phyloP scores from a whole-genome alignment of 64 coral and sea anemone species.

The Acropora yongei region DNA sequence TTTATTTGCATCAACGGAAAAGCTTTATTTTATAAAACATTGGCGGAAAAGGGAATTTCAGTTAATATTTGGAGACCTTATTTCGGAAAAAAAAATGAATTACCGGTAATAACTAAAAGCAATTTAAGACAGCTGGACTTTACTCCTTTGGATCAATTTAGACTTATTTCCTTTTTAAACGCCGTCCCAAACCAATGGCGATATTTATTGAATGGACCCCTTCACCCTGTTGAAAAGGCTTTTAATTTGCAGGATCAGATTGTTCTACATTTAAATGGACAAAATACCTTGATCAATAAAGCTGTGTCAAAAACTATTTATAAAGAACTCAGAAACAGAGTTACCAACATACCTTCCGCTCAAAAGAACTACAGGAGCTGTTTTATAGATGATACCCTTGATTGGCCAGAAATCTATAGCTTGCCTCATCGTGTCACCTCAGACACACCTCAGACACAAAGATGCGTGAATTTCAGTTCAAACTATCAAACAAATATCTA shows the following conservation, averaged over 20 bases:
- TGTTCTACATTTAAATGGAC: not conserved
- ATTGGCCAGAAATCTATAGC: not conserved
- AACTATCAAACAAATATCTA: not conserved
- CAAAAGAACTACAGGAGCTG: not conserved
- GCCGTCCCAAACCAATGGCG: too few relatives aligned
- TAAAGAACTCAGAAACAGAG: not conserved
- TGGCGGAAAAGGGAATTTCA: not conserved
- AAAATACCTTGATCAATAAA: not conserved
- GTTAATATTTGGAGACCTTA: not conserved
- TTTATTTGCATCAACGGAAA: not conserved
- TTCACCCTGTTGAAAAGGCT: too few relatives aligned
- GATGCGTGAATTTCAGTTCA: slow-evolving; percentile 1
- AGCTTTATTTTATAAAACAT: not conserved
- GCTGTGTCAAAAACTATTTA: not conserved
- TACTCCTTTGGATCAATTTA: not conserved
- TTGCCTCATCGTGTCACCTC: not conserved
- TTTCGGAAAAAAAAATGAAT: not conserved
- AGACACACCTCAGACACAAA: not conserved
- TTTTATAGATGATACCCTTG: not conserved
- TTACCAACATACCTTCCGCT: not conserved
- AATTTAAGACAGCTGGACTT: not conserved
- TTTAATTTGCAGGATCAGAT: too few relatives aligned
- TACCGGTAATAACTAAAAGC: not conserved
- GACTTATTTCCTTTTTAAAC: too few relatives aligned
- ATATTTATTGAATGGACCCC: too few relatives aligned